phyloP scores from a whole-genome alignment of 1,140 invertebrate species.

The Pygmarrhopalites habei region DNA sequence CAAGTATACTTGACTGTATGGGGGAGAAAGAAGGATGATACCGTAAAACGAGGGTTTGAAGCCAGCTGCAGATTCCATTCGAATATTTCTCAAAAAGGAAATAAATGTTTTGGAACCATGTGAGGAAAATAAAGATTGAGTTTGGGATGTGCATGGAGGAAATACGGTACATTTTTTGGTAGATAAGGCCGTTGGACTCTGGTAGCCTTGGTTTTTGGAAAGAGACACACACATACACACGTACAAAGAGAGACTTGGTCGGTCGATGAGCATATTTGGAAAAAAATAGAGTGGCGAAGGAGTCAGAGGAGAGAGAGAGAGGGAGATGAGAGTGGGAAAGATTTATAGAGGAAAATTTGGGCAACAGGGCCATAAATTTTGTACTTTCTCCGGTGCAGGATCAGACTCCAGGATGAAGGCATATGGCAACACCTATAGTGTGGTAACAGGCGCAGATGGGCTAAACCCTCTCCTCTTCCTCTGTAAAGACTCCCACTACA shows the following conservation, averaged over 20 bases:
- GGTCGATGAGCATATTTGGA: slow-evolving; percentile 13
- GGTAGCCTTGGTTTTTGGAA: background rate
- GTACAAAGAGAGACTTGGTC: too few species aligned
- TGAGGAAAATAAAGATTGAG: background rate
- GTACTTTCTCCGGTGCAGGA: slow-evolving; percentile 14
- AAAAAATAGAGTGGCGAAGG: slow-evolving; percentile 12
- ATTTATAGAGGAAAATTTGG: slow-evolving; percentile 13
- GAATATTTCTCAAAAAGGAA: background rate
- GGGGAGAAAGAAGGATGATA: too few species aligned
- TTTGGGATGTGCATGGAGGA: background rate
- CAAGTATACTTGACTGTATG: too few species aligned
- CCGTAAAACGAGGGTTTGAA: too few species aligned
- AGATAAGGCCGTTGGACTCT: background rate
- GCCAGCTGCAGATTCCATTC: background rate
- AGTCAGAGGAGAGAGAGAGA: background rate
- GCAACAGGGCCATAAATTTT: slow-evolving; percentile 25
- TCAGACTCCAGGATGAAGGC: slow-evolving; percentile 1
- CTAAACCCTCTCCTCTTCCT: background rate
- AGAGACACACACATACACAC: too few species aligned
- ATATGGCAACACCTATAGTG: slow-evolving; percentile 23
- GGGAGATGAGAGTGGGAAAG: background rate
- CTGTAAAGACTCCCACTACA: too few species aligned
- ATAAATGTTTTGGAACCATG: background rate
- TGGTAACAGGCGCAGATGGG: slow-evolving; percentile 26
- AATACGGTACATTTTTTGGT: background rate